phyloP scores from a whole-genome alignment of 1,140 invertebrate species.

The Brachionus rotundiformis region DNA sequence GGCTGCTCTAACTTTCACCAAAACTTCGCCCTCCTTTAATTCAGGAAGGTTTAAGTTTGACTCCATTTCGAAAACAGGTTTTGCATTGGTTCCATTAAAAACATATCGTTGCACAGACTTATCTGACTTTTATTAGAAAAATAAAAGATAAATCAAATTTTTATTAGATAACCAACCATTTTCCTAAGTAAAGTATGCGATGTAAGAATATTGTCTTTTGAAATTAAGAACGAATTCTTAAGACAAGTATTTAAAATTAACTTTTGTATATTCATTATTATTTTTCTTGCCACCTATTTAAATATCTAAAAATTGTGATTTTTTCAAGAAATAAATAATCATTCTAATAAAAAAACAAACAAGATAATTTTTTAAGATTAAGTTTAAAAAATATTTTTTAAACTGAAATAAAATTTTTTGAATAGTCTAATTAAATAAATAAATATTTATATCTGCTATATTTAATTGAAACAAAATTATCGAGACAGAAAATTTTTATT shows the following conservation, averaged over 20 bases:
- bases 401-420: no score
- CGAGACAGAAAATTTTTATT: not conserved
- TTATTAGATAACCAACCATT: not conserved
- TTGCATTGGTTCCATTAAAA: constrained; percentile 33
- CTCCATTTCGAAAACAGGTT: constrained; percentile 20
- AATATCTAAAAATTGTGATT: constrained; percentile 13
- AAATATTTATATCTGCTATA: no score
- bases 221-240: constrained; percentile 9
- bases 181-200: not conserved
- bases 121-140: constrained; percentile 1
- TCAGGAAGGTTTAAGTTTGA: not conserved
- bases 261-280: not conserved
- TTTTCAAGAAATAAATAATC: not conserved
- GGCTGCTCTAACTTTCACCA: constrained; percentile 1
- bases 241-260: constrained; percentile 7
- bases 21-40: constrained; percentile 31
- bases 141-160: not conserved
- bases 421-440: no score
- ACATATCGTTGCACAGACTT: not conserved
- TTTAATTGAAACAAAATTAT: not conserved
- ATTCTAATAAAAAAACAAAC: not conserved
- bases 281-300: not conserved
- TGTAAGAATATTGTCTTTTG: not conserved
- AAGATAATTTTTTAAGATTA: not conserved
- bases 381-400: no score